A percentile compares a stretch with the other conserved stretches of the same genome.
phyloP scores from a whole-genome alignment of 2,888 invertebrate genomes.

The Lobophora halterata region DNA sequence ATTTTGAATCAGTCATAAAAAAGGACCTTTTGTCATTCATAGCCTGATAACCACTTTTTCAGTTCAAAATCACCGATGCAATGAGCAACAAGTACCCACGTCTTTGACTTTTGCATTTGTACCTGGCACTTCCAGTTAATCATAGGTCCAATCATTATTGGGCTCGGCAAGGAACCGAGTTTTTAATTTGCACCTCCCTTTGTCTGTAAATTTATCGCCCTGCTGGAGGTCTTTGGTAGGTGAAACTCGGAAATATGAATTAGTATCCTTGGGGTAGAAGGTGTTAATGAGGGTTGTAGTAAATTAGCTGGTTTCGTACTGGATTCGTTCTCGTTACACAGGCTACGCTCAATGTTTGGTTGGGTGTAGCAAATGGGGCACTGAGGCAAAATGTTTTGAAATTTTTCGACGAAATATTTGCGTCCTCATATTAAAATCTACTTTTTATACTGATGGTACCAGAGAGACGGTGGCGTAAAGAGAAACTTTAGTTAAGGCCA shows the following conservation, averaged over 20 bases:
- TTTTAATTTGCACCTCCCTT: slow-evolving; percentile 73
- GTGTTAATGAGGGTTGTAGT: slow-evolving; percentile 52
- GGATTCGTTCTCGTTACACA: slow-evolving; percentile 10
- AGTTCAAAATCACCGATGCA: slow-evolving; percentile 7
- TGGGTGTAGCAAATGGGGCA: no score
- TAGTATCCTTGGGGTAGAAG: slow-evolving; percentile 56
- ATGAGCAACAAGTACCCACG: no score
- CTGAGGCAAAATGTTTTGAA: no score
- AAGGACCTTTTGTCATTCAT: no score
- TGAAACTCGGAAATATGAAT: slow-evolving; percentile 63
- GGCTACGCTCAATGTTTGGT: no score
- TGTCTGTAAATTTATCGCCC: slow-evolving; percentile 66
- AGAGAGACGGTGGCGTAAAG: no score
- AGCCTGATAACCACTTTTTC: slow-evolving; percentile 2
- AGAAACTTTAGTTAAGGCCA: no score
- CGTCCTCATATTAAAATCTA: no score
- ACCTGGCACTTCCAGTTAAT: slow-evolving; percentile 43
- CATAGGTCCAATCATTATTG: slow-evolving; percentile 49
- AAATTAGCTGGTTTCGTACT: slow-evolving; percentile 34
- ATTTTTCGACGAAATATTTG: no score
- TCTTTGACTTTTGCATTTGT: slow-evolving; percentile 9
- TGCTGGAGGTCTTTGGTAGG: slow-evolving; percentile 58
- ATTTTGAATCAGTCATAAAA: neutral
- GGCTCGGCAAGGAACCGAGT: slow-evolving; percentile 56
- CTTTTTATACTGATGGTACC: no score